These are phyloP conservation scores for Lophochroa leadbeateri DNA, from an alignment of 2,113 vertebrate species.

Conservation along the genomic window DNA sequence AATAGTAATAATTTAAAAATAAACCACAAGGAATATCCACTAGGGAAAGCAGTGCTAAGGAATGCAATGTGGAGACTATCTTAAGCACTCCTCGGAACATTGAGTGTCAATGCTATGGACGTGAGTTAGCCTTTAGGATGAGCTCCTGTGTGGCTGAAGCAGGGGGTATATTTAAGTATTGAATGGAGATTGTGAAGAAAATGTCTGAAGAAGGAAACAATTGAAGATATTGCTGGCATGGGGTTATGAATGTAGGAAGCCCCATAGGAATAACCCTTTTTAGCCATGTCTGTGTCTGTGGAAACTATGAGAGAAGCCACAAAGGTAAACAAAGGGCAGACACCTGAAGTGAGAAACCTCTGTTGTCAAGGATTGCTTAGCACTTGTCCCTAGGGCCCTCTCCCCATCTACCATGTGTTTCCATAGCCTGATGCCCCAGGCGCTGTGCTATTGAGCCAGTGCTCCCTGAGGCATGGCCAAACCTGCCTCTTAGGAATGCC, in stretches of 20 bases:
- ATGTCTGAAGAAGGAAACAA: not conserved
- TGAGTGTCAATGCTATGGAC: rapidly evolving
- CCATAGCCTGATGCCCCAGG: not conserved
- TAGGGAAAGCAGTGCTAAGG: not conserved
- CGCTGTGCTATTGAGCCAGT: not conserved
- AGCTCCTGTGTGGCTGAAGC: not conserved
- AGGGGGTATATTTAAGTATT: not conserved
- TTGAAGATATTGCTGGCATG: not conserved
- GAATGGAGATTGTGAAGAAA: not conserved
- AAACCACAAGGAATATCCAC: no score
- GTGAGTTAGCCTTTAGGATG: not conserved
- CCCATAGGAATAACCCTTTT: no score
- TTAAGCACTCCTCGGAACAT: not conserved
- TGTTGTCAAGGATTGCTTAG: not conserved
- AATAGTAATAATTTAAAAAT: no score
- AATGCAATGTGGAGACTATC: not conserved
- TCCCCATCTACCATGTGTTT: not conserved
- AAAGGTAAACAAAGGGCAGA: not conserved
- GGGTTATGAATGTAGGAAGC: not conserved
- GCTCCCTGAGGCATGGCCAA: not conserved
- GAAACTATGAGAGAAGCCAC: not conserved
- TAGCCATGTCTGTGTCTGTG: not conserved
- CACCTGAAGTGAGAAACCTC: not conserved
- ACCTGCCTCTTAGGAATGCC: not conserved
- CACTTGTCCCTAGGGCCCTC: not conserved